Evolutionary conservation across 2,888 invertebrate genomes (phyloP), one percentile per base, ranked within the genome.

Genomic region (Ormyrus thymus): DNA sequence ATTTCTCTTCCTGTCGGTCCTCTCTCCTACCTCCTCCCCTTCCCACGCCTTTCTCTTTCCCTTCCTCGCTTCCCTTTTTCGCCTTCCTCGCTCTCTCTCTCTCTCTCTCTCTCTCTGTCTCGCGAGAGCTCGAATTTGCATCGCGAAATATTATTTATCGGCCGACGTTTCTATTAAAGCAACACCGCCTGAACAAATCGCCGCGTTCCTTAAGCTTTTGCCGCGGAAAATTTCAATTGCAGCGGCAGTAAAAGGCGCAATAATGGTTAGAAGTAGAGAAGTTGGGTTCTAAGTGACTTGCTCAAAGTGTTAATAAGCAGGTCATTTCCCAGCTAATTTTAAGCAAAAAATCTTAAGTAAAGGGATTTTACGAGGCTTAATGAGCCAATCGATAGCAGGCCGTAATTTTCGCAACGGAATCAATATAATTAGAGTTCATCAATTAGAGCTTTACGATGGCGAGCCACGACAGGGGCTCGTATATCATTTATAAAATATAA

Each of bases 1-100:
- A 79, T 81, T 79, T 81, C 78, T 80, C 78, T 82, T 79, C 75
- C 81, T 74, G 77, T 76, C 76, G 79, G 51, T 74, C 65, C 70
- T 80, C 77, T 78, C 81, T 70, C 65, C 62, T 65, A 59, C 58
- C 29, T 59, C 69, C 50, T 46, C 68, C 51, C 76, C 70, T 79
- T 77, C 48, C 56, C 9, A 9, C 50, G 13, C 72, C 29, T 62
- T 15, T 69, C 45, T 53, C 43, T 50, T 7, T 9, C 50, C 45
- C 45, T n/a, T 15, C 6, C 55, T 43, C 45, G 29, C 29, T 56
- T 51, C 10, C 15, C 48, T 65, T 7, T n/a, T 62, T 15, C n/a
- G 43, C 48, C 61, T 29, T 15, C 29, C 48, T 46, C 58, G 45
- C 56, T 29, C 29, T 48, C 11, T 15, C 59, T 10, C 51, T 51